Conservation (phyloP, 2,888 invertebrate species). For the Drosophila imparisetae region DNA sequence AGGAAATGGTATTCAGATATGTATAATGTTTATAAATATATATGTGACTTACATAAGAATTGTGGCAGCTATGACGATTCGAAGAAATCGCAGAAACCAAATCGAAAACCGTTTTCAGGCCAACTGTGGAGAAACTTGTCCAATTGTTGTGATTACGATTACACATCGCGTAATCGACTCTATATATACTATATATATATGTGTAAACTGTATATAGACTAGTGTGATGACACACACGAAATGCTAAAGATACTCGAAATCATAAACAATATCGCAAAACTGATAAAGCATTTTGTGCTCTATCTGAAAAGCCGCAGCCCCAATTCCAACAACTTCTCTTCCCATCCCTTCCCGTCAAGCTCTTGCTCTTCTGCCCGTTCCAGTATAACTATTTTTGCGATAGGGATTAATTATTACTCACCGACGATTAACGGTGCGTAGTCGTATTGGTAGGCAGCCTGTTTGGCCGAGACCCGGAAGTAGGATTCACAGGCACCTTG, state of each 20-base stretch:
- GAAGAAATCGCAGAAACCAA: constrained; percentile 24
- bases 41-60: neutral
- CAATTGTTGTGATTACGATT: constrained; percentile 45
- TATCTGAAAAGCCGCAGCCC: constrained; percentile 52
- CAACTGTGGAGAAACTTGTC: constrained; percentile 14
- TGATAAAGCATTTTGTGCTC: constrained; percentile 52
- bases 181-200: neutral
- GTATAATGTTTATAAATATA: neutral
- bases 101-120: neutral
- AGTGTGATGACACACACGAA: constrained; percentile 50
- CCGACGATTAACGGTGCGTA: constrained; percentile 85
- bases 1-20: neutral
- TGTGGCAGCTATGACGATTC: constrained; percentile 14
- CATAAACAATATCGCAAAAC: constrained; percentile 77
- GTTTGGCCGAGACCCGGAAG: constrained; percentile 85
- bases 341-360: neutral
- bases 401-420: constrained; percentile 76
- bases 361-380: neutral
- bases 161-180: constrained; percentile 33
- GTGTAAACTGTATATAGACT: neutral
- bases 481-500: constrained; percentile 85
- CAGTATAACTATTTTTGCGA: constrained; percentile 37
- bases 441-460: constrained; percentile 85
- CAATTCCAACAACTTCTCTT: constrained; percentile 51
- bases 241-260: constrained; percentile 23